Base-by-base conservation (phyloP, 1,140 invertebrate genomes). In the Littorina saxatilis region DNA sequence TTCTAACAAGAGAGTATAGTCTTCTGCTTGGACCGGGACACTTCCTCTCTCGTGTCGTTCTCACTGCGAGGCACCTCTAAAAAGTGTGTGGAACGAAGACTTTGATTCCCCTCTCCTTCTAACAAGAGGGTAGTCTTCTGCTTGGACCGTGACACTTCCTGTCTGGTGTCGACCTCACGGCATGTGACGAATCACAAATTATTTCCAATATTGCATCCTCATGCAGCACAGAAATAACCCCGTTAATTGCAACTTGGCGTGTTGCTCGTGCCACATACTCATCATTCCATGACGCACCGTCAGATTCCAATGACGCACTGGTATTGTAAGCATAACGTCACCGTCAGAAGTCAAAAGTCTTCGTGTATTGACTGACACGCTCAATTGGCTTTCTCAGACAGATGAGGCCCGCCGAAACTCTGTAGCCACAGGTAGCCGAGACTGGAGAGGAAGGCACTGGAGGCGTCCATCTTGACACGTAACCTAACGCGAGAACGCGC, bases 381-480 rank as follows among this genome's bases (percentile, higher is more conserved):
- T 5, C 23, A 7, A 61, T 23, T 61, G 58, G 58, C 58, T 23
- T 7, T 29, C 20, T n/a, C 58, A 47, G 43, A 47, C 43, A 47
- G 17, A 17, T 7, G 20, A 61, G 58, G 27, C 58, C 5, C 4
- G 9, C 7, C 58, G n/a, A 61, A 23, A 5, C 58, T 5, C 4
- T 61, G 9, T 13, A 61, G 23, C 58, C 58, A 5, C 4, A 4
- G 9, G 9, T 23, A 61, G 58, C 58, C 9, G 58, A 13, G 5
- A 5, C 7, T 7, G 58, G 9, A n/a, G 58, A 7, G 20, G 58
- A 23, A 29, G 58, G 58, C 58, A 23, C 58, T 23, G 7, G 58
- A 61, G 58, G 58, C n/a, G 58, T 61, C 58, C 4, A 5, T n/a
- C 27, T 52, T 61, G 58, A 61, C 58, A 61, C 58, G 58, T n/a